Evolutionary conservation across 2,797 vertebrate genomes (phyloP), one percentile per base, ranked within the genome.

Genomic region (Sebastiscus albofasciatus): DNA sequence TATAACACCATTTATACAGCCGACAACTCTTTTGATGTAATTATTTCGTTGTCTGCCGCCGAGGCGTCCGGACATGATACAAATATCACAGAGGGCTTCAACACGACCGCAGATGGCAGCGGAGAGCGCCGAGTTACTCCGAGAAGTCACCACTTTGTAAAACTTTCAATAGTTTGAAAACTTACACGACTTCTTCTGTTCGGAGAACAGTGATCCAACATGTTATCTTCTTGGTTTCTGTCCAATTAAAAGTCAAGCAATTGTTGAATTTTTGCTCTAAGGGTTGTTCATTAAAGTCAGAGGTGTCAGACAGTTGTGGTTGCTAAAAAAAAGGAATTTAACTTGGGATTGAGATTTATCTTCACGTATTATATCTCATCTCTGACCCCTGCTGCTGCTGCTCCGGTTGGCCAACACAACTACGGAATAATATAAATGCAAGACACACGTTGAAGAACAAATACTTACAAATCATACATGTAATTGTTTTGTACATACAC

Each of bases 1-100:
- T 82, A 82, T 80, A 84, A 84, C 72, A 80, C 79, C 76, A 73
- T 86, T 91, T 80, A 87, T 80, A 77, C 64, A n/a, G 72, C 73
- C 7, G 74, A 85, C 77, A 83, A 78, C 27, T 46, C 55, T 52
- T 86, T 74, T 80, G 77, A 80, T 89, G 83, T 76, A 72, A 91
- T 88, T 88, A 89, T 82, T 83, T 73, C 0, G 42, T 20, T 77
- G 85, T 77, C 73, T 62, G 72, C 27, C 27, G 75, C 59, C 6
- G 64, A 69, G 58, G 75, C 55, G 26, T 81, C 71, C 55, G 26
- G 66, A 79, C 77, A 75, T 72, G 84, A 71, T 34, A 68, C 36
- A 46, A 85, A 69, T 26, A 80, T 77, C 73, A 13, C 62, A 5
- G 62, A 67, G 46, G 26, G 46, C 69, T 61, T 24, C 18, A 52